These are phyloP conservation scores for Cervus canadensis DNA, from an alignment of 2,113 vertebrate species.

Conservation along the genomic window DNA sequence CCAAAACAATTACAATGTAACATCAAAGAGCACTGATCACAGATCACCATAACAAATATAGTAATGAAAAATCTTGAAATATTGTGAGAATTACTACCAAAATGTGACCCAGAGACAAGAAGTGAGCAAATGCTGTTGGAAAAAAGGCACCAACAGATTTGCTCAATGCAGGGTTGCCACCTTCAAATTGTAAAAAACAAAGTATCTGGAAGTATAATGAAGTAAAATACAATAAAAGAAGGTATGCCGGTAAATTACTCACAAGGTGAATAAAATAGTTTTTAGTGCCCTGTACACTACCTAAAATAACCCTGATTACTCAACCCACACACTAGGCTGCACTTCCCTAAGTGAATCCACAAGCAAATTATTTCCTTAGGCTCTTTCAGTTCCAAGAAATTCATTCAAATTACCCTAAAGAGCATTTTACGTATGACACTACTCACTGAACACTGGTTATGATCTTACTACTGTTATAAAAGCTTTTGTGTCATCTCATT, in stretches of 20 bases:
- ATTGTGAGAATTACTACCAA: neutral
- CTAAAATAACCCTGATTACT: neutral
- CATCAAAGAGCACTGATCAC: neutral
- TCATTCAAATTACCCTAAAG: neutral
- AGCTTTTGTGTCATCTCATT: neutral
- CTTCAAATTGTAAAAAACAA: neutral
- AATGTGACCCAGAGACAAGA: neutral
- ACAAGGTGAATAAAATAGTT: neutral
- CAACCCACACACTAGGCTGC: neutral
- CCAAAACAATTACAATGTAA: neutral
- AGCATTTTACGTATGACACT: neutral
- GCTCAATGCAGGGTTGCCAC: neutral
- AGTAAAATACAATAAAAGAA: neutral
- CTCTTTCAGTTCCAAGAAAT: neutral
- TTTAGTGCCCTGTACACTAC: neutral
- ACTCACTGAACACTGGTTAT: neutral
- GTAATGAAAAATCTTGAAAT: neutral
- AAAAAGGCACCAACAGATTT: neutral
- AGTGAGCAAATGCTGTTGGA: neutral
- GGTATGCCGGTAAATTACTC: neutral
- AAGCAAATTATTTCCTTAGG: slow-evolving; percentile 1
- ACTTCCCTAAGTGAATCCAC: neutral
- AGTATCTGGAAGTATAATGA: neutral
- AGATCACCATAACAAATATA: neutral
- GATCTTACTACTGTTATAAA: neutral